A percentile compares a stretch with the other conserved stretches of the same genome.
phyloP scores from a whole-genome alignment of 2,888 invertebrate species.

The Tinea semifulvella region DNA sequence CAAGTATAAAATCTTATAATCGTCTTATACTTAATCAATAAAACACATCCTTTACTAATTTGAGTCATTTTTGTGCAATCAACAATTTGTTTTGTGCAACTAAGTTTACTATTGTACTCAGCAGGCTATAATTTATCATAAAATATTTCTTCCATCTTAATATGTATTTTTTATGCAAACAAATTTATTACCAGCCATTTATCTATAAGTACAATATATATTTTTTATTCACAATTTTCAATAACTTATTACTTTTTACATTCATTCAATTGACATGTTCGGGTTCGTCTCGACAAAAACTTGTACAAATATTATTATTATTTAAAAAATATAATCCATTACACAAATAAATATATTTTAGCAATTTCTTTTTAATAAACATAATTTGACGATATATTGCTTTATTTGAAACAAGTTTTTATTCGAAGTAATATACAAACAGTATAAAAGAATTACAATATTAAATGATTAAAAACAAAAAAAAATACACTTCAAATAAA shows the following conservation, averaged over 20 bases:
- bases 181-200: not conserved
- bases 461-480: too few relatives aligned
- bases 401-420: too few relatives aligned
- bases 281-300: conserved; percentile 53
- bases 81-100: conserved; percentile 27
- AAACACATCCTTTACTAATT: too few relatives aligned
- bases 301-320: conserved; percentile 43
- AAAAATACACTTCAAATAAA: too few relatives aligned
- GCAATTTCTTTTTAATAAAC: conserved; percentile 10
- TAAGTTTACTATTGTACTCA: conserved; percentile 45
- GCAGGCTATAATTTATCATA: conserved; percentile 33
- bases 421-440: too few relatives aligned
- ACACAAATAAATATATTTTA: not conserved
- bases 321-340: not conserved
- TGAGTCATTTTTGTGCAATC: conserved; percentile 15
- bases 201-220: not conserved
- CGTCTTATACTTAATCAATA: too few relatives aligned
- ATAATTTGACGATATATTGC: conserved; percentile 7
- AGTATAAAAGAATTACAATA: too few relatives aligned
- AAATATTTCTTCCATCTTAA: not conserved
- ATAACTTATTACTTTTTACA: conserved; percentile 52
- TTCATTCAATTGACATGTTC: conserved; percentile 60
- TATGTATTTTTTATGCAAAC: not conserved
- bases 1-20: too few relatives aligned
- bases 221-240: conserved; percentile 41